These are phyloP conservation scores for Willowsia nigromaculata DNA, from an alignment of 2,888 invertebrate genomes.

Conservation along the genomic window DNA sequence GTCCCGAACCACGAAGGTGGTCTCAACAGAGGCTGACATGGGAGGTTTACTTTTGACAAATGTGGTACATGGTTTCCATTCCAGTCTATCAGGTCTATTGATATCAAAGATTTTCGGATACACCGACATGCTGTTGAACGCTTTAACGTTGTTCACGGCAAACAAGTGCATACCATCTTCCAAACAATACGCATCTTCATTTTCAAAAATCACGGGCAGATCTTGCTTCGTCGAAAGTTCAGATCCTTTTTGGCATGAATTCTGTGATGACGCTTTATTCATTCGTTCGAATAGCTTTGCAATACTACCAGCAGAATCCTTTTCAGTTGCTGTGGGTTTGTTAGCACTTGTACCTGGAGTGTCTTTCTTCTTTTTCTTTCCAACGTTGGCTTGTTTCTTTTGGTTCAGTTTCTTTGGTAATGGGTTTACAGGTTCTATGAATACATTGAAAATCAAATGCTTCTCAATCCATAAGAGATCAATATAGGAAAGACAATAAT, in stretches of 20 bases:
- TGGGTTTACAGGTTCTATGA: not conserved
- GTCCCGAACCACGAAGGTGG: not conserved
- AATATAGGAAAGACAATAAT: too few species aligned
- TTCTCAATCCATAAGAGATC: too few species aligned
- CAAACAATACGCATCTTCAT: slow-evolving; percentile 26
- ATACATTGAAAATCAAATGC: not conserved
- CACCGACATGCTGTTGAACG: not conserved
- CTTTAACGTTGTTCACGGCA: not conserved
- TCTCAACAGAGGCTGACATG: not conserved
- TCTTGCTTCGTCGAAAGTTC: not conserved
- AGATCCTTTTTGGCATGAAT: not conserved
- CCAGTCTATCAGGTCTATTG: not conserved
- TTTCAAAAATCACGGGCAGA: not conserved
- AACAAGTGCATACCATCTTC: slow-evolving; percentile 44
- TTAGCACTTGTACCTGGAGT: not conserved
- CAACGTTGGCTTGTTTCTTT: not conserved
- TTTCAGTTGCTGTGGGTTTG: not conserved
- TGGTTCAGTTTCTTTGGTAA: not conserved
- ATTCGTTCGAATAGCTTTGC: not conserved
- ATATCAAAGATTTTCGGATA: slow-evolving; percentile 42
- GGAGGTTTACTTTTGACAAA: slow-evolving; percentile 15
- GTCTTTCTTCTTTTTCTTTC: not conserved
- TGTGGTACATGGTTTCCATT: slow-evolving; percentile 44
- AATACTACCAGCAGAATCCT: not conserved
- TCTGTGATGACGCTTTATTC: not conserved